Evolutionary conservation across 2,888 invertebrate species (phyloP), one percentile per base, ranked within the genome.

Genomic region (Calephelis perditalis): DNA sequence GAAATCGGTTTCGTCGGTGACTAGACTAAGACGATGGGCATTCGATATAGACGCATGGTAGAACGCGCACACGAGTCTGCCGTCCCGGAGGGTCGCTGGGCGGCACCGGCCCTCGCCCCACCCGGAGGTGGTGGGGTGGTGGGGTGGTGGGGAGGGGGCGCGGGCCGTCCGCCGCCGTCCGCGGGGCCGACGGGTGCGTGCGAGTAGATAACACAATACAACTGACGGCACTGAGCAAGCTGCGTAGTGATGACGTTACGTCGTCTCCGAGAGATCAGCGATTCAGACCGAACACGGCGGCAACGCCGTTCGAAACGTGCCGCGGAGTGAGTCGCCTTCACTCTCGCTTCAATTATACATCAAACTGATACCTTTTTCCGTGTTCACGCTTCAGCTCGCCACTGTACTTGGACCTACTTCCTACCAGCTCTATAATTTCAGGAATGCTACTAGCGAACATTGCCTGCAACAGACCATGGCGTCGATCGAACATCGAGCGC

Each of bases 381-480:
- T 98, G 97, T 94, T 98, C 98, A 92, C 98, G 96, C 94, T 98
- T 98, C 94, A 98, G 98, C 92, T 98, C 97, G 92, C 99, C 99
- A 93, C 98, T 97, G 95, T 99, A 99, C 94, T 98, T 98, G 94
- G 98, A 98, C 92, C 98, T 96, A 94, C 97, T 97, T 92, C 98
- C 98, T 94, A 99, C 96, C 93, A 99, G 97, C 94, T 99, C 98
- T 93, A 98, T 98, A 93, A 99, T 98, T 96, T 99, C 99, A 92
- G 99, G 99, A 93, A 99, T 98, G 95, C 98, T 98, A 95, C 98
- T 98, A 94, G 99, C 98, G 96, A 99, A 99, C 95, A 99, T 98
- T 93, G 98, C 99, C 98, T 98, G 96, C 92, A 95, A 94, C 94
- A 93, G 94, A 93, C 90, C 90, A 89, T 84, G 89, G 90, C 85